Evolutionary conservation across 92 coral and sea anemone genomes (phyloP), one percentile per base, ranked within the genome.

Genomic region (Phymanthus crucifer): DNA sequence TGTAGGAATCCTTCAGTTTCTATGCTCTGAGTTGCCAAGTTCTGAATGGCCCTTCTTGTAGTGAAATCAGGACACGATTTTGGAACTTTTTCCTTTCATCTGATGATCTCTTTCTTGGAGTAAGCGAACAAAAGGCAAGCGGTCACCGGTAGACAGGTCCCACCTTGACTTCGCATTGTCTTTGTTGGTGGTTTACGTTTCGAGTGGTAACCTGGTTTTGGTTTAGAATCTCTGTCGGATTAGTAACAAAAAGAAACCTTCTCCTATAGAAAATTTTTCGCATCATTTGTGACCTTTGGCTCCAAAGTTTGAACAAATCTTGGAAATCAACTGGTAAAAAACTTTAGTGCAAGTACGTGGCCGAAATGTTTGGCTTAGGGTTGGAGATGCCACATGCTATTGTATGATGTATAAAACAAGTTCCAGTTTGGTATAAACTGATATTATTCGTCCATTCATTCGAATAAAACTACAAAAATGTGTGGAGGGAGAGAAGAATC

Each of bases 111-210:
- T 27, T 26, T 26, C 68, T 61, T 54, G 4, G 68, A 61, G 13
- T 61, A 5, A 27, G 34, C 33, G 68, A 61, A 61, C 68, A 61
- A 61, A 61, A 61, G 68, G 34, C 68, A 12, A 61, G 68, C 68
- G 68, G 68, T 61, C 68, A 61, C 68, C 68, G 68, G 68, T 61
- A 18, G 68, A 18, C 68, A 61, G 68, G 68, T 61, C 29, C 27
- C 68, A 61, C 68, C 26, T 27, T 27, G 35, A 34, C 34, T 61
- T 61, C 34, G 68, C 68, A 61, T 61, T 61, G 68, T 29, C 68
- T 27, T 27, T 61, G 68, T 61, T 61, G 68, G 68, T 61, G 33
- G 68, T 61, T 61, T 61, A 61, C 68, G 33, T 27, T 61, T 33
- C 11, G 29, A 29, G 68, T 27, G 68, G 68, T 61, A 61, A 61